Evolutionary conservation across 35 echinoderm and acorn worm genomes (phyloP), one percentile per base, ranked within the genome.

Genomic region (Antedon bifida): DNA sequence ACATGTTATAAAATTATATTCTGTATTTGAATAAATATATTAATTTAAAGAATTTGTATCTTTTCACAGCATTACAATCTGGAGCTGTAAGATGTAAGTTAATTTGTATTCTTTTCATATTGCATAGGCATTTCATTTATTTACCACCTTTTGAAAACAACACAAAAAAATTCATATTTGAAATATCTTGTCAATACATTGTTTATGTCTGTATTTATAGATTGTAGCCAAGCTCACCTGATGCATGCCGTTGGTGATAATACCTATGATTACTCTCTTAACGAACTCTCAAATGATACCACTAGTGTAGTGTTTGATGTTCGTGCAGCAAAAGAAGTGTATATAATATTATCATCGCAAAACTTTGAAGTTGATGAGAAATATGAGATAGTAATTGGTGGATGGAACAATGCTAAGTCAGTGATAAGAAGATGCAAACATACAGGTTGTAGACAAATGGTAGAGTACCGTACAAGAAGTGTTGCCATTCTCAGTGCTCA

Each of bases 341-440:
- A 74, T 35, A 75, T 84, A 32, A 30, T 36, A 35, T 75, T 84
- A 21, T 74, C 83, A 29, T 0, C 23, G 14, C 55, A 73, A 28
- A 75, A 84, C 13, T 84, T n/a, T 36, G 14, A 74, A 35, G 64
- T 84, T 19, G 55, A 75, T 74, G 30, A 29, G 0, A 84, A 74
- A 64, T 84, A 84, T 34, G 73, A 74, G 31, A 75, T 84, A 29
- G 83, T 75, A 23, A 84, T 84, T 35, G 83, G 73, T 35, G 73
- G 73, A n/a, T 74, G 73, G 46, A 75, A 29, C 31, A 84, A 84
- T 30, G 9, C 3, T 9, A 51, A 84, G 33, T 73, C 83, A 3
- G 46, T 36, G 0, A 75, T 84, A 30, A 74, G 83, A 84, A 29
- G 83, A 36, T 84, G 83, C 26, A 34, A 3, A 8, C 3, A 4